These are phyloP conservation scores for Caenorhabditis japonica DNA, from an alignment of 2,888 invertebrate genomes.

Conservation along the genomic window DNA sequence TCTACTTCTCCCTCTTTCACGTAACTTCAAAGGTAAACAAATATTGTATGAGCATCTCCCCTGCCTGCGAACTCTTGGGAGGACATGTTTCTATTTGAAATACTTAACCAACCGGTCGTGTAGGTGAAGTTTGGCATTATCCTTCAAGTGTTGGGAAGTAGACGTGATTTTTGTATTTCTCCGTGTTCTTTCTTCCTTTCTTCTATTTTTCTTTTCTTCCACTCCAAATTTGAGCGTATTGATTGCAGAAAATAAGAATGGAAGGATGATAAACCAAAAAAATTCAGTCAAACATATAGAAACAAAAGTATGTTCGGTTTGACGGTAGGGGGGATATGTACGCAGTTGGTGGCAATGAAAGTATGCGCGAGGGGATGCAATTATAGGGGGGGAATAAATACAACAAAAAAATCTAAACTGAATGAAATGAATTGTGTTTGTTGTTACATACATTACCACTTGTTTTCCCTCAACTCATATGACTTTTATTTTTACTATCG, in stretches of 20 bases:
- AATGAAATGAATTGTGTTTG: constrained; percentile 29
- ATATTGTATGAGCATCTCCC: constrained; percentile 51
- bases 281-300: constrained; percentile 16
- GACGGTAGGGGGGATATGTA: constrained; percentile 21
- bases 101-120: constrained; percentile 52
- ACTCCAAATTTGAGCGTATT: constrained; percentile 37
- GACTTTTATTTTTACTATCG: too few species aligned
- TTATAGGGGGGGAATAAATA: constrained; percentile 35
- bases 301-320: constrained; percentile 4
- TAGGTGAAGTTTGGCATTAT: constrained; percentile 53
- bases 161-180: too few species aligned
- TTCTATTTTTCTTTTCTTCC: background rate
- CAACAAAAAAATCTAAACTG: constrained; percentile 26
- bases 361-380: constrained; percentile 12
- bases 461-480: constrained; percentile 19
- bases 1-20: background rate
- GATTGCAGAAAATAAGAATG: background rate
- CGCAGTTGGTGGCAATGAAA: constrained; percentile 16
- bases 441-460: constrained; percentile 25
- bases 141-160: constrained; percentile 22
- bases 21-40: constrained; percentile 55
- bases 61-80: constrained; percentile 25
- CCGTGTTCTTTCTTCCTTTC: too few species aligned
- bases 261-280: background rate
- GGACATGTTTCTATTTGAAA: constrained; percentile 19